Conservation (phyloP, 2,888 invertebrate genomes). For the Philonicus albiceps region DNA sequence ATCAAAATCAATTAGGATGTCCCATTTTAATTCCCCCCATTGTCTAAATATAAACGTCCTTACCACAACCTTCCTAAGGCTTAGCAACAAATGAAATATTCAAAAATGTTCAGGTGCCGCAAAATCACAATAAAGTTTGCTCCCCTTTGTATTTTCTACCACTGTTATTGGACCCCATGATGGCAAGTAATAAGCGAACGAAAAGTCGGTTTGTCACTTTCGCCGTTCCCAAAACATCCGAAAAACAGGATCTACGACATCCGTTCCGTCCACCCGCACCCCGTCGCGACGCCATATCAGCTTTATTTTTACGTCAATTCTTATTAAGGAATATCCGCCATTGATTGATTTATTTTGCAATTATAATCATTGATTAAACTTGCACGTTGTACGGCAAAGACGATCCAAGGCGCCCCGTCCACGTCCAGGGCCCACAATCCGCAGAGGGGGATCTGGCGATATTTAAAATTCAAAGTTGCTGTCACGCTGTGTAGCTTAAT, state of each 20-base stretch:
- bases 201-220: conserved; percentile 42
- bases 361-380: conserved; percentile 51
- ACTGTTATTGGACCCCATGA: not conserved
- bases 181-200: conserved; percentile 19
- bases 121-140: not conserved
- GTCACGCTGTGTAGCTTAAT: conserved; percentile 47
- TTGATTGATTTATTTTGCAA: conserved; percentile 54
- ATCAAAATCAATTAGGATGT: not conserved
- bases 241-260: not conserved
- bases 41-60: not conserved
- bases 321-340: conserved; percentile 53
- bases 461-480: conserved; percentile 46
- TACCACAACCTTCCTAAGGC: not conserved
- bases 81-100: not conserved
- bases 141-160: not conserved
- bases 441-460: not conserved
- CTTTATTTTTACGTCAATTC: conserved; percentile 52
- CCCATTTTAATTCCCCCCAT: not conserved
- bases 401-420: conserved; percentile 30
- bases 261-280: not conserved
- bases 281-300: conserved; percentile 32
- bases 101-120: not conserved
- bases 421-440: conserved; percentile 45
- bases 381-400: conserved; percentile 1
- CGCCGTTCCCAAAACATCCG: conserved; percentile 8